These are phyloP conservation scores for Cerastis rubricosa DNA, from an alignment of 2,888 invertebrate genomes.

Conservation along the genomic window DNA sequence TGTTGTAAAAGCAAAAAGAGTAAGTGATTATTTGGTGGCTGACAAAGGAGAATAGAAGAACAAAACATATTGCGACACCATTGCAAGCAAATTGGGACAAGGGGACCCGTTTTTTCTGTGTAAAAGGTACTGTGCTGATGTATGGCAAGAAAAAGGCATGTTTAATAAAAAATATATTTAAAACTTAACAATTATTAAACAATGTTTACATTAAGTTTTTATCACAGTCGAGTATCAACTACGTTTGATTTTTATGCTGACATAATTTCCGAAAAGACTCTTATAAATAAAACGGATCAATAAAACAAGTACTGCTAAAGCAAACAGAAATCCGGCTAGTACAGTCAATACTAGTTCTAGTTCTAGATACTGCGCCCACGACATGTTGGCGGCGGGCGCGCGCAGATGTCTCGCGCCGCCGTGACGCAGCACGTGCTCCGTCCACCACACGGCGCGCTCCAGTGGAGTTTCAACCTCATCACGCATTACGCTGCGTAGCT, in stretches of 20 bases:
- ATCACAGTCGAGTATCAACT: neutral
- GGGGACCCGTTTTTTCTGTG: neutral
- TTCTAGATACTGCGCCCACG: slow-evolving; percentile 35
- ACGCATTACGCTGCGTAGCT: slow-evolving; percentile 35
- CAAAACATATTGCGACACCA: no score
- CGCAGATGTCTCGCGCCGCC: slow-evolving; percentile 59
- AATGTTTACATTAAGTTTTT: neutral
- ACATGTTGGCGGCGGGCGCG: slow-evolving; percentile 48
- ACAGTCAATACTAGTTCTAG: slow-evolving; percentile 29
- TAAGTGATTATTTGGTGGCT: no score
- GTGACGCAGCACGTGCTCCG: slow-evolving; percentile 73
- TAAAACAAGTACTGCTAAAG: neutral
- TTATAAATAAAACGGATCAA: slow-evolving; percentile 10
- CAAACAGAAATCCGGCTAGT: neutral
- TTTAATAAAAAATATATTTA: neutral
- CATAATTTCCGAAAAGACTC: neutral
- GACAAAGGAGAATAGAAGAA: no score
- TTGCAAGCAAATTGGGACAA: no score
- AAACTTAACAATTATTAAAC: neutral
- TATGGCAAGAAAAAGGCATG: neutral
- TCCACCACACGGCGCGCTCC: slow-evolving; percentile 86
- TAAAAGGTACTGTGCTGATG: neutral
- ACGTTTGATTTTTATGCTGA: slow-evolving; percentile 20
- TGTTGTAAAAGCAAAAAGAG: no score
- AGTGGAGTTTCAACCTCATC: slow-evolving; percentile 62